Conservation (phyloP, 2,888 invertebrate species). For the Polydrusus tereticollis region DNA sequence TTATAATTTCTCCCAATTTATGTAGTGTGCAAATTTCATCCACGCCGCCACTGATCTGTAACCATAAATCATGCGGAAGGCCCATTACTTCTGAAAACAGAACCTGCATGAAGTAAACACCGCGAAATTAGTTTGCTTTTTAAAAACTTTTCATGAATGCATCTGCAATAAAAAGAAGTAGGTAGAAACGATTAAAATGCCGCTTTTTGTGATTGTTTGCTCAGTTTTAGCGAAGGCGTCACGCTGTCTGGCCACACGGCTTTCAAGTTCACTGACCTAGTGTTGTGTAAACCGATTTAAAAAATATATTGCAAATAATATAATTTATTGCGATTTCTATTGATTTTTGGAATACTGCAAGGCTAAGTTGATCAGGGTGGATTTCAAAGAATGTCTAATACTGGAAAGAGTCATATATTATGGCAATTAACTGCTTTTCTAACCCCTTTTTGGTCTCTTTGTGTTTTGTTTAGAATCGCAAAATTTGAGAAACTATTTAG, state of each 20-base stretch:
- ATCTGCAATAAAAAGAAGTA: constrained; percentile 36
- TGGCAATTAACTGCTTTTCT: too few species aligned
- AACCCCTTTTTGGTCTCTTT: too few species aligned
- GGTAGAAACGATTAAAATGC: constrained; percentile 44
- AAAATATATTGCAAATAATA: background rate
- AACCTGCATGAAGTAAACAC: constrained; percentile 46
- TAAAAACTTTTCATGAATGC: constrained; percentile 24
- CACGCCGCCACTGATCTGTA: constrained; percentile 9
- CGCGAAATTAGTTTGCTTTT: constrained; percentile 40
- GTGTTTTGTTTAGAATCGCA: too few species aligned
- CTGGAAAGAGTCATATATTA: too few species aligned
- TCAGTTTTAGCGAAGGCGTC: constrained; percentile 54
- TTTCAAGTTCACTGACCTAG: constrained; percentile 46
- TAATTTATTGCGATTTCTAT: background rate
- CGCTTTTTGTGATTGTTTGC: constrained; percentile 49
- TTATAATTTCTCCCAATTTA: too few species aligned
- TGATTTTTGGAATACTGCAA: background rate
- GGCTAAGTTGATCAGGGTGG: too few species aligned
- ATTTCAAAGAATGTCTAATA: too few species aligned
- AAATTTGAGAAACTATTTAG: too few species aligned
- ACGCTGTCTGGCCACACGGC: constrained; percentile 53
- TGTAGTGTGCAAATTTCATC: background rate
- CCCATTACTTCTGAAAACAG: constrained; percentile 13
- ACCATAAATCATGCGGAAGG: constrained; percentile 25
- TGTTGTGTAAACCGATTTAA: constrained; percentile 14